These are phyloP conservation scores for Cepaea nemoralis DNA, from an alignment of 1,140 invertebrate genomes.

Conservation along the genomic window DNA sequence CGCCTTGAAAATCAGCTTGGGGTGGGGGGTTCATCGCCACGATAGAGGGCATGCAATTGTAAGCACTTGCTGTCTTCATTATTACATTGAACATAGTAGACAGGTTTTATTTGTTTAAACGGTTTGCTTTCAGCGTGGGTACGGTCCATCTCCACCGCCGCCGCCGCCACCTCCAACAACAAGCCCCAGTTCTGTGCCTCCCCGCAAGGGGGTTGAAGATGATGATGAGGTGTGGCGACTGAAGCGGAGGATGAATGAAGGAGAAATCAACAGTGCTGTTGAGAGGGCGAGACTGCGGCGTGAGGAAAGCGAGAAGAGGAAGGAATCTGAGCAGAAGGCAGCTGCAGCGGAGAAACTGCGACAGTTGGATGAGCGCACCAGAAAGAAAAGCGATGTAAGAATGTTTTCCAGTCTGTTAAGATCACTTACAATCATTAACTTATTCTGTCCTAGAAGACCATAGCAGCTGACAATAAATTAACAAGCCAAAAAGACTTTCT, in stretches of 20 bases:
- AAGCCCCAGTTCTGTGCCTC: slow-evolving; percentile 12
- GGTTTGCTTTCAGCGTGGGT: slow-evolving; percentile 46
- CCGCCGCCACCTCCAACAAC: slow-evolving; percentile 43
- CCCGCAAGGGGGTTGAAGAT: slow-evolving; percentile 67
- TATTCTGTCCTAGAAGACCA: too few species aligned
- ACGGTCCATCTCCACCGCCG: slow-evolving; percentile 42
- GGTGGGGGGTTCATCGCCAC: too few species aligned
- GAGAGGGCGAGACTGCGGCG: slow-evolving; percentile 83
- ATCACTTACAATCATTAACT: too few species aligned
- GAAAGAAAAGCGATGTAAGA: slow-evolving; percentile 56
- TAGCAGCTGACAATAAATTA: too few species aligned
- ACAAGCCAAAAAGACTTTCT: too few species aligned
- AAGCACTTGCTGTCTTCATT: too few species aligned
- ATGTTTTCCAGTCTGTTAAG: not conserved
- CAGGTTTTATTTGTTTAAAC: too few species aligned
- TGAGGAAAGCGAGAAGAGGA: slow-evolving; percentile 85
- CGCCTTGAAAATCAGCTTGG: too few species aligned
- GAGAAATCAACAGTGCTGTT: slow-evolving; percentile 80
- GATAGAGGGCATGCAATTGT: too few species aligned
- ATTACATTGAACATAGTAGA: too few species aligned
- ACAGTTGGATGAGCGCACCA: slow-evolving; percentile 76
- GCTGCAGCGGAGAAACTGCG: slow-evolving; percentile 77
- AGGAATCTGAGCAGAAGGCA: slow-evolving; percentile 75
- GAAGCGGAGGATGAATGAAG: slow-evolving; percentile 77
- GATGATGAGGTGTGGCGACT: slow-evolving; percentile 84